Percentiles rank a stretch among this genome's conserved stretches.
These are phyloP conservation scores for Callaeas wilsoni DNA, from an alignment of 2,113 vertebrate species.

Conservation along the genomic window DNA sequence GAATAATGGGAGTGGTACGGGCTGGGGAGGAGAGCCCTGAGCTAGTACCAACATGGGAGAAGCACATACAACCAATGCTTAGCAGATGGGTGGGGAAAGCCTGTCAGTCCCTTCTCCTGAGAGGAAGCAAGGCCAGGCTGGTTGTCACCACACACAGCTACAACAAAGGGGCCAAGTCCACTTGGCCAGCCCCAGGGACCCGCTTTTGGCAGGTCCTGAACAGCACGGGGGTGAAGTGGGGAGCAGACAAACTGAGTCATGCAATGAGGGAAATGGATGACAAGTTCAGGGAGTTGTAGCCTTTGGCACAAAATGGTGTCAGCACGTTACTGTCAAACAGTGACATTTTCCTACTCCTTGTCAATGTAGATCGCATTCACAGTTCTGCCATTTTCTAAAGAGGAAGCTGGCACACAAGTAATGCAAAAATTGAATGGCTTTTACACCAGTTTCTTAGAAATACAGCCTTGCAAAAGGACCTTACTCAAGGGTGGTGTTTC, in stretches of 20 bases:
- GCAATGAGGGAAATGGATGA: not conserved
- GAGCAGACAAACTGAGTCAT: not conserved
- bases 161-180: fast-evolving
- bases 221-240: fast-evolving
- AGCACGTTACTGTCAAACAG: not conserved
- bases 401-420: not conserved
- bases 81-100: not conserved
- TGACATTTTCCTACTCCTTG: not conserved
- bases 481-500: not conserved
- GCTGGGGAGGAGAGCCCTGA: not conserved
- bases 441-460: not conserved
- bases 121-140: not conserved
- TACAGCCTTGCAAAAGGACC: not conserved
- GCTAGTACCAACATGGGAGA: not conserved
- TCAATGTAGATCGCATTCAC: fast-evolving
- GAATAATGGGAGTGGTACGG: not conserved
- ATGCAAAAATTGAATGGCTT: not conserved
- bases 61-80: fast-evolving
- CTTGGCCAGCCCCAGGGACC: not conserved
- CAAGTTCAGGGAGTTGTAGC: not conserved
- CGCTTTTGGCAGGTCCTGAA: not conserved
- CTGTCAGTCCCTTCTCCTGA: not conserved
- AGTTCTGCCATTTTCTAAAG: not conserved
- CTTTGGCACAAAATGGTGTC: not conserved
- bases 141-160: fast-evolving